Evolutionary conservation across 2,797 vertebrate species (phyloP).

Genomic region (Enteromius anoplus): DNA sequence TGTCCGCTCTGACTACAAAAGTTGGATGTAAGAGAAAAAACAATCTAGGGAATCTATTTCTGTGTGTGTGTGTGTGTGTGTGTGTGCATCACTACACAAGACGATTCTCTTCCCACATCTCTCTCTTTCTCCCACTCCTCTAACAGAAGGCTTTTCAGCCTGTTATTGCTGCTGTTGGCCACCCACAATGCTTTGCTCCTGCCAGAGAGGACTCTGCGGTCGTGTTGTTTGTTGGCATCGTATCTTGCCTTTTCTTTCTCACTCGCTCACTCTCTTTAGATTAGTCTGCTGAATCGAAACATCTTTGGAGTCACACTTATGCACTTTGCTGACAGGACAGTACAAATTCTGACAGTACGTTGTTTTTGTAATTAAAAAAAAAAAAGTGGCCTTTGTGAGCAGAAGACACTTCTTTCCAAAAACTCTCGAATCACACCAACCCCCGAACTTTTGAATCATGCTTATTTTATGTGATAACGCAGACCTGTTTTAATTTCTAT

Average conservation of each 20-base stretch:
- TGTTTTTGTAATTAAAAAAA: not conserved
- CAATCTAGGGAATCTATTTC: not conserved
- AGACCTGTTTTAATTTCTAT: not conserved
- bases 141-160: constrained; percentile 50
- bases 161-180: constrained; percentile 51
- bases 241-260: constrained; percentile 21
- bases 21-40: not conserved
- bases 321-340: constrained; percentile 49
- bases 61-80: not conserved
- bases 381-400: not conserved
- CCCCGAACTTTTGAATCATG: not conserved
- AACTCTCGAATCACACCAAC: not conserved
- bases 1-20: not conserved
- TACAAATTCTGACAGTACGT: not conserved
- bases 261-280: constrained; percentile 7
- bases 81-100: constrained; percentile 8
- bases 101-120: constrained; percentile 6
- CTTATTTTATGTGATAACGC: not conserved
- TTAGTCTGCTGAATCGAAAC: constrained; percentile 6
- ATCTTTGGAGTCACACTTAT: constrained; percentile 1
- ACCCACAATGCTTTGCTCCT: constrained; percentile 59
- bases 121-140: constrained; percentile 30
- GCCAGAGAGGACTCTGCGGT: constrained; percentile 61
- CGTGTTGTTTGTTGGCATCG: constrained; percentile 59
- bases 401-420: not conserved